phyloP scores from a whole-genome alignment of 2,797 vertebrate genomes.

The Sardinella longiceps region DNA sequence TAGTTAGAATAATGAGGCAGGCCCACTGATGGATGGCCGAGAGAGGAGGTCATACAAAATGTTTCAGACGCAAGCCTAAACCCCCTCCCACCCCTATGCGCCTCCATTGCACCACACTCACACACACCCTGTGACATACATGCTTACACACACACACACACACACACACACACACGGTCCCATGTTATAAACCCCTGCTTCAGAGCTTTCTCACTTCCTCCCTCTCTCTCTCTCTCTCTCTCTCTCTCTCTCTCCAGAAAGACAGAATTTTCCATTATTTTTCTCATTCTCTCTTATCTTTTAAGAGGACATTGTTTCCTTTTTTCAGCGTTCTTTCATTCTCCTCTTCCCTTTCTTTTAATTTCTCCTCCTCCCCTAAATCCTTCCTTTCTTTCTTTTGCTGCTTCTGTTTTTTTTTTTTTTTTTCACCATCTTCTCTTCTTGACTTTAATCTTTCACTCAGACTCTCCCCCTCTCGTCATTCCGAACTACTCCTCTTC shows the following conservation, averaged over 20 bases:
- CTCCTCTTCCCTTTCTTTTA: conserved; percentile 56
- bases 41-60: conserved; percentile 92
- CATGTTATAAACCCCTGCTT: conserved; percentile 4
- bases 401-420: not conserved
- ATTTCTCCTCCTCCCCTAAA: not conserved
- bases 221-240: conserved; percentile 51
- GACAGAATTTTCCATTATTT: conserved; percentile 82
- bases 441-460: conserved; percentile 23
- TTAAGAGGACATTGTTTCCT: conserved; percentile 24
- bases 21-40: conserved; percentile 95
- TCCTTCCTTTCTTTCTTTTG: not conserved
- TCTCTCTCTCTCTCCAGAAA: conserved; percentile 78
- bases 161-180: not conserved
- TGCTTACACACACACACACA: conserved; percentile 8
- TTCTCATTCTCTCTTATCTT: conserved; percentile 39
- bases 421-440: not conserved
- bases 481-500: conserved; percentile 46
- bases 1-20: conserved; percentile 97
- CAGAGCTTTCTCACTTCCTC: conserved; percentile 49
- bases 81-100: conserved; percentile 56
- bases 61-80: conserved; percentile 81
- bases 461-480: conserved; percentile 54
- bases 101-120: conserved; percentile 53
- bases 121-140: conserved; percentile 34
- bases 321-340: conserved; percentile 29